Conservation (phyloP, 2,797 vertebrate species). For the Delichon dasypus region DNA sequence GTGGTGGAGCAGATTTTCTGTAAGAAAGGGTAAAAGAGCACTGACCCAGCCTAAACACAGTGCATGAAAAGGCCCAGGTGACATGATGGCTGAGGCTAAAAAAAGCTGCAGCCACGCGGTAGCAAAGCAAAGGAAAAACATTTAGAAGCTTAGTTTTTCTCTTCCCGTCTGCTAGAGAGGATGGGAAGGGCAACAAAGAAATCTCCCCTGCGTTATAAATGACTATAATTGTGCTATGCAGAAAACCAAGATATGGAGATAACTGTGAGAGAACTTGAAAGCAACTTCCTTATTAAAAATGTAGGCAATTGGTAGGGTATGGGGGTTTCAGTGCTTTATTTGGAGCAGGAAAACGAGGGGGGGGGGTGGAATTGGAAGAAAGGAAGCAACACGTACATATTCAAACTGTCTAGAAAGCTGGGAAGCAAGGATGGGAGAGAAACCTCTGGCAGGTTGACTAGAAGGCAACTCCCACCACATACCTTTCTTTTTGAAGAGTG, state of each 20-base stretch:
- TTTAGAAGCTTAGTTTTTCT: not conserved
- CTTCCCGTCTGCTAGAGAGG: not conserved
- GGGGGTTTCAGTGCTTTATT: not conserved
- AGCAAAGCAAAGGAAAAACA: not conserved
- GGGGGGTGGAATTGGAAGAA: not conserved
- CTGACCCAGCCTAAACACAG: not conserved
- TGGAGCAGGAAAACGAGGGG: not conserved
- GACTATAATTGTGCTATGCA: not conserved
- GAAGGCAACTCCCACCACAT: not conserved
- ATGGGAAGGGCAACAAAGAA: not conserved
- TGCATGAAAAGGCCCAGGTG: not conserved
- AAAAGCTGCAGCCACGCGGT: not conserved
- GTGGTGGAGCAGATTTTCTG: not conserved
- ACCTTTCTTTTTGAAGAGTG: not conserved
- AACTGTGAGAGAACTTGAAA: not conserved
- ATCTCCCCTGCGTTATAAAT: not conserved
- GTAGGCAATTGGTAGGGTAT: not conserved
- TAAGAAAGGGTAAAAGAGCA: not conserved
- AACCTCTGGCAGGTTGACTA: not conserved
- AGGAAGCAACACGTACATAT: not conserved
- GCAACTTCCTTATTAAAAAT: not conserved
- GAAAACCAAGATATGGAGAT: not conserved
- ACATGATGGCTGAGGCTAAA: not conserved
- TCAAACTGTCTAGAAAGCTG: not conserved
- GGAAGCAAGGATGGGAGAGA: not conserved